These are phyloP conservation scores for Poeciliopsis presidionis DNA, from an alignment of 2,797 vertebrate genomes.

Conservation along the genomic window DNA sequence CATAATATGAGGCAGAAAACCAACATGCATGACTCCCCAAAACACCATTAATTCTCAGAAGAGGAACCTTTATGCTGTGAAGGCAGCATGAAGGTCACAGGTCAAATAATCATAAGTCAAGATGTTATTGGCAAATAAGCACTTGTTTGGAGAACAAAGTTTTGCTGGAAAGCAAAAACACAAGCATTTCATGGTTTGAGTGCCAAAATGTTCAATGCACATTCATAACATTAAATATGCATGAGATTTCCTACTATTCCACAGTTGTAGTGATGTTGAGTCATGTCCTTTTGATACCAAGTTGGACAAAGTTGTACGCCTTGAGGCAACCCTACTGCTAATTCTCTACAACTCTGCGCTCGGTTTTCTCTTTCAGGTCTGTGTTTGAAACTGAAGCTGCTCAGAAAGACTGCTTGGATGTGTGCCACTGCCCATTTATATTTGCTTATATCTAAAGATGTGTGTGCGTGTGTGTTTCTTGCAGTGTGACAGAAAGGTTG, in stretches of 20 bases:
- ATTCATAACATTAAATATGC: not conserved
- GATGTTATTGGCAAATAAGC: not conserved
- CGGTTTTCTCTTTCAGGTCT: slow-evolving; percentile 9
- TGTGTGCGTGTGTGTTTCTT: slow-evolving; percentile 38
- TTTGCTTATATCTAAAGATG: not conserved
- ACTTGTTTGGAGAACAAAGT: not conserved
- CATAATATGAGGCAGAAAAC: not conserved
- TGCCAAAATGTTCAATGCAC: not conserved
- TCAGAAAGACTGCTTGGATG: slow-evolving; percentile 17
- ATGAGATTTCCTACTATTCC: not conserved
- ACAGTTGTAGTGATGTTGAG: not conserved
- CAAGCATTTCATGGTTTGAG: not conserved
- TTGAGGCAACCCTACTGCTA: not conserved
- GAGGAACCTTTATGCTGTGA: not conserved
- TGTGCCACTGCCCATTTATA: not conserved
- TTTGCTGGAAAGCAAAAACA: not conserved
- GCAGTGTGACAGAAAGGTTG: slow-evolving; percentile 42
- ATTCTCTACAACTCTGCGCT: slow-evolving; percentile 7
- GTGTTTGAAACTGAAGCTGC: slow-evolving; percentile 15
- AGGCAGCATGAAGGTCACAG: not conserved
- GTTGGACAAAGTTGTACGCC: slow-evolving; percentile 5
- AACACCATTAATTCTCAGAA: not conserved
- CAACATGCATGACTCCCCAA: not conserved
- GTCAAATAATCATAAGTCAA: not conserved
- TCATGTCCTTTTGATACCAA: not conserved